A percentile compares a stretch with the other conserved stretches of the same genome.
Evolutionary conservation across 2,888 invertebrate species (phyloP).

Genomic region (Sacculina carcini): DNA sequence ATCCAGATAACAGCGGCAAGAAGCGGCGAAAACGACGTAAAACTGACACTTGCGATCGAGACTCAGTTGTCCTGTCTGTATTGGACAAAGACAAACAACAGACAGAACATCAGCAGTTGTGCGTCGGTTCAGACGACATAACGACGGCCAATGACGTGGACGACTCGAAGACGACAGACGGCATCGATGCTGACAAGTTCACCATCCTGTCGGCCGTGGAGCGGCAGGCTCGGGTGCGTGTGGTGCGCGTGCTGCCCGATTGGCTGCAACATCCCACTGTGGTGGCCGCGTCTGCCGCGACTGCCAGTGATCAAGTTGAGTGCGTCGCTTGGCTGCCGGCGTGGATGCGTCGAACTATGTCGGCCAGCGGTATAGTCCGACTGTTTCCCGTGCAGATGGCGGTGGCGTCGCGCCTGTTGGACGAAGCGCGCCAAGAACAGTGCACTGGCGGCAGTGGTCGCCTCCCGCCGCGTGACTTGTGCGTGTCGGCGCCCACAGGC

Average conservation of each 20-base stretch:
- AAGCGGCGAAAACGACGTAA: too few relatives aligned
- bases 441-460: too few relatives aligned
- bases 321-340: neutral
- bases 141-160: neutral
- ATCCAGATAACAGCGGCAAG: too few relatives aligned
- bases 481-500: conserved; percentile 90
- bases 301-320: neutral
- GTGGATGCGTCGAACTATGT: conserved; percentile 5
- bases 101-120: neutral
- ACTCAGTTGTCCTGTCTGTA: neutral
- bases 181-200: conserved; percentile 20
- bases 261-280: conserved; percentile 61
- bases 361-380: conserved; percentile 37
- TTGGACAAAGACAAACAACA: neutral
- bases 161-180: neutral
- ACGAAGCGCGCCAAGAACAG: conserved; percentile 19
- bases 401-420: conserved; percentile 47
- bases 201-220: conserved; percentile 39
- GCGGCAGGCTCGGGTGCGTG: conserved; percentile 22
- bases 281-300: conserved; percentile 37
- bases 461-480: conserved; percentile 60
- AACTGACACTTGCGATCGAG: too few relatives aligned
- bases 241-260: conserved; percentile 49
- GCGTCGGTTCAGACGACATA: neutral
- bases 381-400: conserved; percentile 63